Evolutionary conservation across 2,797 vertebrate species (phyloP), one percentile per base, ranked within the genome.

Genomic region (Ambastaia sidthimunki): DNA sequence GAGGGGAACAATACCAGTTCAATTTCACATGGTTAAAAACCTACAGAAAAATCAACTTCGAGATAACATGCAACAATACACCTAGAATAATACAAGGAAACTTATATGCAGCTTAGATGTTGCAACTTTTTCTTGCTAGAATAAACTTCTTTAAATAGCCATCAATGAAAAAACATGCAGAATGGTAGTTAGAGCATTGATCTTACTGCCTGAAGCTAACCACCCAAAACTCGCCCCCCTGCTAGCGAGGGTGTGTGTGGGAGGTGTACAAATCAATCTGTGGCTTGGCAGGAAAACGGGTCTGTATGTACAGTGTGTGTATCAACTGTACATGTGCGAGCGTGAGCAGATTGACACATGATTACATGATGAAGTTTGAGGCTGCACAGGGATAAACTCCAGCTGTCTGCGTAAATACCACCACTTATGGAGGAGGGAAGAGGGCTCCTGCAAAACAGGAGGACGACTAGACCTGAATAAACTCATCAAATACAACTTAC

Each of bases 401-500:
- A 41, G 47, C 31, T 54, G 60, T 2, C 11, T 23, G 48, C 3
- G 31, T 67, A 67, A 76, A 76, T 21, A 67, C 3, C 19, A 75
- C 62, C 31, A 15, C 50, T 68, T 57, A 65, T 66, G 54, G 48
- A 75, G 13, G 4, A 74, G 15, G 12, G 2, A 44, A 11, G 10
- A 44, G 15, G n/a, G 18, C 16, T 48, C 21, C 37, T 0, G 0
- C 5, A 25, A 41, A 60, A 19, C 2, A 15, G 18, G 10, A 31
- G 9, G 28, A 3, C 7, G 10, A 44, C 41, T 44, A 44, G 6
- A 74, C 28, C 44, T 15, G 4, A 74, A 68, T 68, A 7, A 68
- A 76, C 50, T 68, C 63, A 47, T 68, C 63, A 68, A 57, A 68
- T 28, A 68, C 10, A 1, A n/a, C 74, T 76, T 25, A 41, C 0